These are phyloP conservation scores for Euzophera pinguis DNA, from an alignment of 2,888 invertebrate species.

Conservation along the genomic window DNA sequence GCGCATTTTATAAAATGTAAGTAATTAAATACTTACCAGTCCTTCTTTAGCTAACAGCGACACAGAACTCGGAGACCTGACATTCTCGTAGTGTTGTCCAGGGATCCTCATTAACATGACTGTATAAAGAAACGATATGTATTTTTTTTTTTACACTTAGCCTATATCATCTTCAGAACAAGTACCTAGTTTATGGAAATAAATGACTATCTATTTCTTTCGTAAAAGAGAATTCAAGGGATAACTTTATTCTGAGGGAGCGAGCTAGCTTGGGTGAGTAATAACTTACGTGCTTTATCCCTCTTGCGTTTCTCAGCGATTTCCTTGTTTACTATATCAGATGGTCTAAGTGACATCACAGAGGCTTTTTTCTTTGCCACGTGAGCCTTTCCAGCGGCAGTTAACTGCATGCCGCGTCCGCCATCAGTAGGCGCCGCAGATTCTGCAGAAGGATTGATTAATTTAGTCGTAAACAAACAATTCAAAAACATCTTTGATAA, in stretches of 20 bases:
- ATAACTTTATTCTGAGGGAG: no score
- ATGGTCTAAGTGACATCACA: constrained; percentile 44
- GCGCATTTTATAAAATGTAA: no score
- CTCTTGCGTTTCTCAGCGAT: constrained; percentile 60
- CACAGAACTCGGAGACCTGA: constrained; percentile 65
- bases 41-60: constrained; percentile 71
- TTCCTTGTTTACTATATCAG: constrained; percentile 64
- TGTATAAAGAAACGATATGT: constrained; percentile 25
- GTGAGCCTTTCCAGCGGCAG: constrained; percentile 62
- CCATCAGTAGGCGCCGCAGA: constrained; percentile 19
- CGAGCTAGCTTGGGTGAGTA: no score
- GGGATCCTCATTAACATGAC: constrained; percentile 74
- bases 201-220: no score
- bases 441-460: background rate
- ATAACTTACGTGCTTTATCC: constrained; percentile 64
- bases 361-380: constrained; percentile 57
- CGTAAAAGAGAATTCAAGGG: no score
- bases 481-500: no score
- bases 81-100: constrained; percentile 71
- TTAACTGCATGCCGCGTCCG: constrained; percentile 56
- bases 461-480: background rate
- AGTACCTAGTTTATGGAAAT: no score
- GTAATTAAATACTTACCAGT: constrained; percentile 39
- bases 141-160: no score
- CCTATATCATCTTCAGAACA: no score